Base-by-base conservation (phyloP, 2,797 vertebrate genomes). In the Rhyacichthys aspro region DNA sequence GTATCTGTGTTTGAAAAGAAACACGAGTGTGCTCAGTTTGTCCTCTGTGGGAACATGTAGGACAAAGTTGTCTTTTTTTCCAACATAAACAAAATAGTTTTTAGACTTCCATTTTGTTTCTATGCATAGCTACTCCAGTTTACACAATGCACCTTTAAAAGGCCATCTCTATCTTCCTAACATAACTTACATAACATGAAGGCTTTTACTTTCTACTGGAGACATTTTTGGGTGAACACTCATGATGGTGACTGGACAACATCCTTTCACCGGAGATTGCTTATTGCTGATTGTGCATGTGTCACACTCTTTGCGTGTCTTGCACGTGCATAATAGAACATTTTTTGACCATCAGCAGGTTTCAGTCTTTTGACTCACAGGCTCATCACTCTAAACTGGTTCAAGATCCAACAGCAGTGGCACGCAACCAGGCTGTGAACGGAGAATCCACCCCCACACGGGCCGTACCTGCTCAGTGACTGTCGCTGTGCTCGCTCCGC, bases 351-450 rank as follows among this genome's bases (percentile, higher is more conserved):
- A 67, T 74, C 67, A 70, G 63, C 76, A 69, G 63, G 63, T 80
- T 85, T 82, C 60, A 69, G 50, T 59, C 55, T 62, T 67, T 77
- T 89, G 83, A 86, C 67, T 86, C 85, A 89, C 64, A 44, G 41
- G 59, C 59, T 67, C 52, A 69, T 86, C 75, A 74, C 54, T 59
- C 52, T 42, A 46, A 57, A 53, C 34, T 9, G 43, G 53, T 54
- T 75, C 74, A 76, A 73, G 62, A 54, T 62, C 48, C 72, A 47
- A 58, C 18, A 41, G 65, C 8, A 1, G 58, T 76, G 53, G 72
- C 86, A 90, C 70, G 76, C 80, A 83, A 83, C 15, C 57, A 43
- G 42, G 43, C 34, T 70, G 55, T 55, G 52, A 62, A 54, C 44
- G 39, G 50, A 49, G 61, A 28, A 58, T 46, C 50, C 15, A 42